Conservation (phyloP, 37 sponge, comb jelly and placozoan species). For the Petrosia ficiformis region DNA sequence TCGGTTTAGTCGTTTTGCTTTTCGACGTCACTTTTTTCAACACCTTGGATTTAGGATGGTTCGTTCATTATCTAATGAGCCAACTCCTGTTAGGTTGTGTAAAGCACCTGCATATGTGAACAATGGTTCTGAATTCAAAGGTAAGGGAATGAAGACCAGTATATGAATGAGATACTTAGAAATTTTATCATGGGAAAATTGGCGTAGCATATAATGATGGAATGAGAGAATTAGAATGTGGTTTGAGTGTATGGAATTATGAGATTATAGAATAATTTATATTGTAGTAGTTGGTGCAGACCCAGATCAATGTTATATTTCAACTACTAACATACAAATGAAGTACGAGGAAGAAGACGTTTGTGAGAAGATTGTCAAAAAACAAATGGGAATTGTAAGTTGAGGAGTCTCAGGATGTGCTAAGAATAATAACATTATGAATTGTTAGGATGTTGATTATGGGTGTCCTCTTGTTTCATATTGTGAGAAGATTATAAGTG, state of each 20-base stretch:
- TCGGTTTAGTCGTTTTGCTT: conserved; percentile 73
- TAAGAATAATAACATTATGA: not conserved
- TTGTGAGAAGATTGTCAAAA: not conserved
- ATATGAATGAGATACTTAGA: not conserved
- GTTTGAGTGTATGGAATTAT: too few relatives aligned
- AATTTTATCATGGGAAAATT: not conserved
- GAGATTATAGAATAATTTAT: too few relatives aligned
- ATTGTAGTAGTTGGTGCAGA: too few relatives aligned
- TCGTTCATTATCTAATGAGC: conserved; percentile 17
- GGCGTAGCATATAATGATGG: too few relatives aligned
- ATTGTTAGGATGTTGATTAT: conserved; percentile 15
- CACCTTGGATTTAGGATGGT: conserved; percentile 88
- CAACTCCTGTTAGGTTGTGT: conserved; percentile 75
- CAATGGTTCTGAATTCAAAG: conserved; percentile 67
- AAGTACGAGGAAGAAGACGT: conserved; percentile 37
- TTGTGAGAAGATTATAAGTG: not conserved
- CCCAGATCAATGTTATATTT: not conserved
- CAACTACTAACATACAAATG: conserved; percentile 38
- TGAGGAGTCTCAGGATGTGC: not conserved
- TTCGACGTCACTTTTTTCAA: conserved; percentile 89
- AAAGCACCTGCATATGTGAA: conserved; percentile 51
- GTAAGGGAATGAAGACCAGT: conserved; percentile 21
- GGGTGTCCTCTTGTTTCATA: conserved; percentile 18
- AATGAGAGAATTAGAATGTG: too few relatives aligned
- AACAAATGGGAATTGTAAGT: conserved; percentile 33